Conservation (phyloP, 1,140 invertebrate species). For the Diploscapter pachys region DNA sequence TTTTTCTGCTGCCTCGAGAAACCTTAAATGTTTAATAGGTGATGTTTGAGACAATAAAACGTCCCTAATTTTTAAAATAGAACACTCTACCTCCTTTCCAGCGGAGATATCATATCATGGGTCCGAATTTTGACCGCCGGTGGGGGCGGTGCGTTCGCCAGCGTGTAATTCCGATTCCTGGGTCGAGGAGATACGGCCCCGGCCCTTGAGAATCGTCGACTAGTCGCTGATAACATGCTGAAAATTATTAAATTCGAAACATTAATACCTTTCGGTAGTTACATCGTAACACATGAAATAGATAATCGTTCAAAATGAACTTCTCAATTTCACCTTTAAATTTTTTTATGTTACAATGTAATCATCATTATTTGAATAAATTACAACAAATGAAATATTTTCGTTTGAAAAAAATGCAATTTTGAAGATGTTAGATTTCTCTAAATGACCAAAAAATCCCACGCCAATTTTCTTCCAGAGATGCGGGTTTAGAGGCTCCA, state of each 20-base stretch:
- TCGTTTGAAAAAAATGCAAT: too few relatives aligned
- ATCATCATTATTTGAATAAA: too few relatives aligned
- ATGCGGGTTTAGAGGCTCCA: too few relatives aligned
- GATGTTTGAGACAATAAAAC: not conserved
- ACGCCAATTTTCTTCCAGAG: too few relatives aligned
- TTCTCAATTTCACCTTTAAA: too few relatives aligned
- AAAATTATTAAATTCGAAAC: not conserved
- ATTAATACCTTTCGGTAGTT: too few relatives aligned
- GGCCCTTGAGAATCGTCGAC: conserved; percentile 22
- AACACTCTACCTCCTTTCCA: conserved; percentile 54
- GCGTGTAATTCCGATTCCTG: conserved; percentile 32
- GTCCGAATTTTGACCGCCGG: conserved; percentile 39
- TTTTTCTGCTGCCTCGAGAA: conserved; percentile 66
- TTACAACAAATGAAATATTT: too few relatives aligned
- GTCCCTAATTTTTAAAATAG: not conserved
- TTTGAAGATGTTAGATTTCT: too few relatives aligned
- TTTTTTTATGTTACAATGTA: too few relatives aligned
- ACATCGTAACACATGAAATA: too few relatives aligned
- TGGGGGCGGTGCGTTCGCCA: conserved; percentile 34
- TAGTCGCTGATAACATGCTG: conserved; percentile 26
- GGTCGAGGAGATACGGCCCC: conserved; percentile 36
- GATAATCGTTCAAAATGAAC: too few relatives aligned
- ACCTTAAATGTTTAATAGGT: conserved; percentile 48
- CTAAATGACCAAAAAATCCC: too few relatives aligned
- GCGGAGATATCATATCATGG: conserved; percentile 47